A percentile compares a stretch with the other conserved stretches of the same genome.
phyloP scores from a whole-genome alignment of 2,113 vertebrate genomes.

The Vanacampus margaritifer region DNA sequence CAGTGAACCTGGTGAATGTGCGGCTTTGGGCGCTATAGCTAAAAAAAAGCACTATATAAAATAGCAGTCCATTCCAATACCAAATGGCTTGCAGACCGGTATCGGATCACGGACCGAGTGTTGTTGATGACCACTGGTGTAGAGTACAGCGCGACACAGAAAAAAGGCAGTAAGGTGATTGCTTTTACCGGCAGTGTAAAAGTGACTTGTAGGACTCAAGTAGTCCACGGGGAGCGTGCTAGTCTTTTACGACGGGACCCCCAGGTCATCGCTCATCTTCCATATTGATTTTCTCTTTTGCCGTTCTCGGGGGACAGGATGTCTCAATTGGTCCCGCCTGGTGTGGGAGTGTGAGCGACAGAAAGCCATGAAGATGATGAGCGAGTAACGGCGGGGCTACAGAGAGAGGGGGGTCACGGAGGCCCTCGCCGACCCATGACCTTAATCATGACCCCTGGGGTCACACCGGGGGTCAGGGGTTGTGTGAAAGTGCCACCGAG shows the following conservation, averaged over 20 bases:
- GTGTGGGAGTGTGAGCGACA: slow-evolving; percentile 51
- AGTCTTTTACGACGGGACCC: slow-evolving; percentile 49
- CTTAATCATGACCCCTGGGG: slow-evolving; percentile 68
- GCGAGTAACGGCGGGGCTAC: slow-evolving; percentile 8
- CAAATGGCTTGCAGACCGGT: too few relatives aligned
- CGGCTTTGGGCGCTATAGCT: too few relatives aligned
- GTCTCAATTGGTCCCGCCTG: slow-evolving; percentile 64
- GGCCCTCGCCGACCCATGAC: slow-evolving; percentile 68
- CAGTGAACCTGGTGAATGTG: too few relatives aligned
- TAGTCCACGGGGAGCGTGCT: not conserved
- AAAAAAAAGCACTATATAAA: too few relatives aligned
- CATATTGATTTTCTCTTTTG: slow-evolving; percentile 70
- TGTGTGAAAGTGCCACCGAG: slow-evolving; percentile 71
- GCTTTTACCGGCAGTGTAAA: not conserved
- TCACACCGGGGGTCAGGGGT: slow-evolving; percentile 66
- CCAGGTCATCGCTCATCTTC: slow-evolving; percentile 68
- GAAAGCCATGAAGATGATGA: slow-evolving; percentile 50
- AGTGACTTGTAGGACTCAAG: not conserved
- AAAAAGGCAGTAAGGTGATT: not conserved
- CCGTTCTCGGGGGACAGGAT: slow-evolving; percentile 59
- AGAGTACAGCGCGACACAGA: not conserved
- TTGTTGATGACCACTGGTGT: too few relatives aligned
- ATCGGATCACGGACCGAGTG: too few relatives aligned
- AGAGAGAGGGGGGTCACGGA: slow-evolving; percentile 43
- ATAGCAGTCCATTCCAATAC: too few relatives aligned